Evolutionary conservation across 2,113 vertebrate genomes (phyloP).

Genomic region (Tetrao urogallus): DNA sequence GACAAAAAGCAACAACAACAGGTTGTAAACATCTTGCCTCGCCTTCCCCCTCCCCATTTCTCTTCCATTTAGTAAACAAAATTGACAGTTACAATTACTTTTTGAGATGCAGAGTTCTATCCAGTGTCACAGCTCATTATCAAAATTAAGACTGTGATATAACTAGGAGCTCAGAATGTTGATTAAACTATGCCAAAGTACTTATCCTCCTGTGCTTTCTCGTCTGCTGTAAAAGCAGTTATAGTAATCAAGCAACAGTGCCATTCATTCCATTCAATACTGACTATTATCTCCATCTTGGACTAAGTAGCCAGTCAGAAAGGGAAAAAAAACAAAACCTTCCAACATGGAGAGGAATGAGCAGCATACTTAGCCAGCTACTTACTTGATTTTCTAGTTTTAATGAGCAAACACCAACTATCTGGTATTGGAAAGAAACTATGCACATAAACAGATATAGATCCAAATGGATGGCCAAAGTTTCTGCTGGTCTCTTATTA

Average conservation of each 20-base stretch:
- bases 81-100: not conserved
- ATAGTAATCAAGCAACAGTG: not conserved
- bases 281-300: not conserved
- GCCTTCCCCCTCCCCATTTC: not conserved
- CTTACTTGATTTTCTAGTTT: not conserved
- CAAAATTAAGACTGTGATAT: not conserved
- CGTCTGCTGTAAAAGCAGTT: not conserved
- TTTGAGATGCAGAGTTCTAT: not conserved
- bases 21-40: not conserved
- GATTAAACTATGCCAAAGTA: not conserved
- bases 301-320: not conserved
- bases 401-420: not conserved
- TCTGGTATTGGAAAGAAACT: not conserved
- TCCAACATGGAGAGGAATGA: not conserved
- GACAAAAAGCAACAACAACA: not conserved
- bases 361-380: not conserved
- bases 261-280: not conserved
- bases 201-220: not conserved
- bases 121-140: not conserved
- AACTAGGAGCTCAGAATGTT: not conserved
- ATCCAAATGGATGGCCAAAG: no score
- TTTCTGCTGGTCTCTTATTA: not conserved
- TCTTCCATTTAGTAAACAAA: not conserved
- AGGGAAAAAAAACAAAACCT: not conserved
- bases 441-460: not conserved